Conservation (phyloP, 2,888 invertebrate genomes). For the Lasioglossum oenotherae region DNA sequence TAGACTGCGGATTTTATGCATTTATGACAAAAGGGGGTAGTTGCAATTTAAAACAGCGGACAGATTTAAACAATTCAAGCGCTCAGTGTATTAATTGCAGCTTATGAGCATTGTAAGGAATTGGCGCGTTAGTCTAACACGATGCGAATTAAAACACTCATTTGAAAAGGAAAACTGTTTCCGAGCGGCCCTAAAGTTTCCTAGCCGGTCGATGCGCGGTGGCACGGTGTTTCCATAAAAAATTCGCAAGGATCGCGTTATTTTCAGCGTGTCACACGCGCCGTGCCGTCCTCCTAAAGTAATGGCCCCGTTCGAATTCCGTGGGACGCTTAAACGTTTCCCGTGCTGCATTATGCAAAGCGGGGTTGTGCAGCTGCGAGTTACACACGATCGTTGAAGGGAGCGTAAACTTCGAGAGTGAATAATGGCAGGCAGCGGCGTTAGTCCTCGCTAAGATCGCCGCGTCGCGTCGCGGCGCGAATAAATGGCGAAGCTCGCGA, state of each 20-base stretch:
- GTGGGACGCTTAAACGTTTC: slow-evolving; percentile 27
- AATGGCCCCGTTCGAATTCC: slow-evolving; percentile 23
- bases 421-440: neutral
- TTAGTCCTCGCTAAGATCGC: neutral
- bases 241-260: neutral
- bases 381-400: slow-evolving; percentile 36
- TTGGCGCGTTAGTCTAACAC: neutral
- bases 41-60: no score
- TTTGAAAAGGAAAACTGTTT: no score
- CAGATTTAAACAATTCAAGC: no score
- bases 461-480: neutral
- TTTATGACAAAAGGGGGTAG: no score
- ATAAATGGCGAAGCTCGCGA: neutral
- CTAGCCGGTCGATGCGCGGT: no score
- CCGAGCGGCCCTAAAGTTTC: neutral
- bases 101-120: neutral
- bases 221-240: neutral
- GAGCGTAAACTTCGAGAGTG: slow-evolving; percentile 31
- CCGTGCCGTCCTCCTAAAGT: slow-evolving; percentile 1
- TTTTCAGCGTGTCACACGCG: neutral
- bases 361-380: slow-evolving; percentile 33
- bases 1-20: neutral
- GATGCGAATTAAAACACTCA: no score
- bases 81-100: no score
- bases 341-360: slow-evolving; percentile 34